Evolutionary conservation across 2,797 vertebrate genomes (phyloP), one percentile per base, ranked within the genome.

Genomic region (Telmatherina bonti): DNA sequence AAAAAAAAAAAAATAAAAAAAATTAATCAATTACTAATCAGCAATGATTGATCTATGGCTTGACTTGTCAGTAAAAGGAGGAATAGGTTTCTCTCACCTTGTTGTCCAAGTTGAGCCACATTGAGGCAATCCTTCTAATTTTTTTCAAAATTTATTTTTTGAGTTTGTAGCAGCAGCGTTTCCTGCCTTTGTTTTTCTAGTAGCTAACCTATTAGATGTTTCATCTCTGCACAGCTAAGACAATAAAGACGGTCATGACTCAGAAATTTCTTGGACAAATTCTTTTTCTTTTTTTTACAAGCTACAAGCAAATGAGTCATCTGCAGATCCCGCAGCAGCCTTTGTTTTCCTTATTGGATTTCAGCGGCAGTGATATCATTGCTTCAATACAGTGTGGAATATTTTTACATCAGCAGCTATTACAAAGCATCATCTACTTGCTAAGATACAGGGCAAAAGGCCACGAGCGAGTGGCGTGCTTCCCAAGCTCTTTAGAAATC

Each of bases 401-500:
- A 89, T 91, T 83, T 52, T 78, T 74, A 69, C 74, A 78, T 79
- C 68, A n/a, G 66, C 79, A 73, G 70, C 76, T 67, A 88, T 85
- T 89, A 81, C 84, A 78, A 89, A 84, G 77, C 74, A 57, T 85
- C 80, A 88, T 88, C 76, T 75, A 81, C 83, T 87, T 71, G 75
- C 74, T 87, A 88, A 93, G 81, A 80, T 84, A 67, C 10, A 2
- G 87, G 83, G 76, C 87, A 85, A 85, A 88, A 89, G 88, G 88
- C 82, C 79, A 79, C 0, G 70, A 81, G 78, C 61, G 30, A 88
- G 81, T 47, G 15, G 68, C 22, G 57, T 54, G 70, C 74, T 81
- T 87, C 73, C 76, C 24, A 6, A 87, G 88, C 89, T 89, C 85
- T 93, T 93, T 84, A 88, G 87, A 88, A 89, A 86, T 89, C 79